phyloP scores from a whole-genome alignment of 2,888 invertebrate genomes.

The Eupithecia centaureata region DNA sequence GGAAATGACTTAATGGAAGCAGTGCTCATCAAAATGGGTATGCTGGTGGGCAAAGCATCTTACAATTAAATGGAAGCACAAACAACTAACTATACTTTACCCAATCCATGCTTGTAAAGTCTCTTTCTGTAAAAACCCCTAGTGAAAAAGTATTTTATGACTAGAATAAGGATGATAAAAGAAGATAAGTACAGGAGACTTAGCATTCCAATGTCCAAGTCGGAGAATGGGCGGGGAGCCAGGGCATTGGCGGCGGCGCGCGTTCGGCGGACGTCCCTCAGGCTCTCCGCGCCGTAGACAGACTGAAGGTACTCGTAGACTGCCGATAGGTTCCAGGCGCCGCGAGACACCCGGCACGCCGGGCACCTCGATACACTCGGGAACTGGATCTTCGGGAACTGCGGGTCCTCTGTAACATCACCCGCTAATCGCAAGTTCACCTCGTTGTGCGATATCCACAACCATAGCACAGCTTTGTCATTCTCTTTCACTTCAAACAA shows the following conservation, averaged over 20 bases:
- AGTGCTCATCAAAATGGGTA: not conserved
- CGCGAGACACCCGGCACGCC: constrained; percentile 84
- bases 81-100: constrained; percentile 89
- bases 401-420: constrained; percentile 95
- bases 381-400: constrained; percentile 94
- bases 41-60: constrained; percentile 3
- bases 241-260: constrained; percentile 53
- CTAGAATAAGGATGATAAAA: constrained; percentile 88
- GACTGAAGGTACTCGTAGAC: constrained; percentile 86
- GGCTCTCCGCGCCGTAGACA: constrained; percentile 70
- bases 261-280: constrained; percentile 54
- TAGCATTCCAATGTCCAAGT: constrained; percentile 90
- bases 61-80: constrained; percentile 17
- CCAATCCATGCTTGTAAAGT: constrained; percentile 87
- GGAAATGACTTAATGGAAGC: not conserved
- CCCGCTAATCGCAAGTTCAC: constrained; percentile 95
- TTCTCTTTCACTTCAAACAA: constrained; percentile 87
- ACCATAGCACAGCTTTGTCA: constrained; percentile 93
- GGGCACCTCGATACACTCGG: constrained; percentile 89
- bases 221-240: constrained; percentile 82
- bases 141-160: constrained; percentile 89
- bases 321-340: constrained; percentile 85
- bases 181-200: constrained; percentile 90
- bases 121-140: constrained; percentile 89
- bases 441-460: constrained; percentile 97